Percentiles rank a stretch among this genome's conserved stretches.
These are phyloP conservation scores for Corythornis madagascariensis DNA, from an alignment of 2,113 vertebrate genomes.

Conservation along the genomic window DNA sequence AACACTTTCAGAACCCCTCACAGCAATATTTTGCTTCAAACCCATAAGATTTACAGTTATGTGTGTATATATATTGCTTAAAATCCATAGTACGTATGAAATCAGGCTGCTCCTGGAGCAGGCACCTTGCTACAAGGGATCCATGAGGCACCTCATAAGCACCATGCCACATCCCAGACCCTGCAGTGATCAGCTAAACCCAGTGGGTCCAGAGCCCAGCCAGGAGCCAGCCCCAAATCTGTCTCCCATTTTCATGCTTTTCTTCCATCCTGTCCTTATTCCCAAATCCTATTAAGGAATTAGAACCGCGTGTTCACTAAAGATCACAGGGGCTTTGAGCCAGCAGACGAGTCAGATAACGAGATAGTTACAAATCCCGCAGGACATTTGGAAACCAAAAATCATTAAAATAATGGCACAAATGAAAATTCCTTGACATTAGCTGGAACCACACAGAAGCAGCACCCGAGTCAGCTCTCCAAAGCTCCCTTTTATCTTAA, in stretches of 20 bases:
- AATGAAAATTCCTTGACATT: background rate
- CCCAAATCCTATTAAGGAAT: conserved; percentile 16
- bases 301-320: background rate
- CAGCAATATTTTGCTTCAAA: background rate
- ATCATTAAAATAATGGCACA: conserved; percentile 37
- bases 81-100: background rate
- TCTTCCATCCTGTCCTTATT: background rate
- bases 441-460: background rate
- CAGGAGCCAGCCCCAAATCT: background rate
- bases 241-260: background rate
- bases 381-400: conserved; percentile 14
- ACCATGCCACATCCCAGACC: accelerated
- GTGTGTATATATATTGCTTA: accelerated
- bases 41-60: background rate
- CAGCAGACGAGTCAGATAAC: conserved; percentile 42
- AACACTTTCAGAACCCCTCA: background rate
- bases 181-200: accelerated
- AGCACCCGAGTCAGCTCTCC: background rate
- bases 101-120: background rate
- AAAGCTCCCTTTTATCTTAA: background rate
- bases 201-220: accelerated
- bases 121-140: background rate
- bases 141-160: accelerated
- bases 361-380: conserved; percentile 36
- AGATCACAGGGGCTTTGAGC: conserved; percentile 46